Conservation (phyloP, 2,113 vertebrate species). For the Amblyornis subalaris region DNA sequence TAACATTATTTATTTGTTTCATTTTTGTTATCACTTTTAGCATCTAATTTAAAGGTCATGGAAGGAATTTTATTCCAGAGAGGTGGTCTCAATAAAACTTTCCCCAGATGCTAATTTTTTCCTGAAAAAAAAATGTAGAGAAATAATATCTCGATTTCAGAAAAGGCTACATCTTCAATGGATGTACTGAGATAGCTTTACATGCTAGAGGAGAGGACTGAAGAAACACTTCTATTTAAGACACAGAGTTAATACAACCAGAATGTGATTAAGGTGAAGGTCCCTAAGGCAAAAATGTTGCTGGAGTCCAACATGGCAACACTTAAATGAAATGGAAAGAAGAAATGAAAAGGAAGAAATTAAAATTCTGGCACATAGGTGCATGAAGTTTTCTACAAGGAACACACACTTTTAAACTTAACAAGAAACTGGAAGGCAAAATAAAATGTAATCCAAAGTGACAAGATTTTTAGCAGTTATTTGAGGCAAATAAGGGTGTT, state of each 20-base stretch:
- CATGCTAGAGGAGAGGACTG: not conserved
- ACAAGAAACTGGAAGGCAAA: conserved; percentile 3
- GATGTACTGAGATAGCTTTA: not conserved
- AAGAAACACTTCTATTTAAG: not conserved
- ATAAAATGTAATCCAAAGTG: not conserved
- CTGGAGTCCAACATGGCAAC: not conserved
- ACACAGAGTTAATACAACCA: not conserved
- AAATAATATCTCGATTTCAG: not conserved
- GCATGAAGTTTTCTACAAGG: not conserved
- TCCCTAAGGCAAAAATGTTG: not conserved
- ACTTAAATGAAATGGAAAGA: not conserved
- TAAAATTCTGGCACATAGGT: not conserved
- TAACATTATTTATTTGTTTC: not conserved
- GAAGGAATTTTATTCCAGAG: not conserved
- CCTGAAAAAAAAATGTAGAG: not conserved
- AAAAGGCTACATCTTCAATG: not conserved
- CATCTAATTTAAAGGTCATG: not conserved
- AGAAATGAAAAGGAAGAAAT: not conserved
- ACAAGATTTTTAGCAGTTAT: conserved; percentile 8
- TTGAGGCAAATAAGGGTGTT: not conserved
- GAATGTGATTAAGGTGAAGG: conserved; percentile 22
- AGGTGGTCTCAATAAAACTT: not conserved
- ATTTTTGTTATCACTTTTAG: not conserved
- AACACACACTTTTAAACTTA: not conserved
- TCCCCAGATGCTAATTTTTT: not conserved